These are phyloP conservation scores for Apis laboriosa DNA, from an alignment of 1,140 invertebrate genomes.

Conservation along the genomic window DNA sequence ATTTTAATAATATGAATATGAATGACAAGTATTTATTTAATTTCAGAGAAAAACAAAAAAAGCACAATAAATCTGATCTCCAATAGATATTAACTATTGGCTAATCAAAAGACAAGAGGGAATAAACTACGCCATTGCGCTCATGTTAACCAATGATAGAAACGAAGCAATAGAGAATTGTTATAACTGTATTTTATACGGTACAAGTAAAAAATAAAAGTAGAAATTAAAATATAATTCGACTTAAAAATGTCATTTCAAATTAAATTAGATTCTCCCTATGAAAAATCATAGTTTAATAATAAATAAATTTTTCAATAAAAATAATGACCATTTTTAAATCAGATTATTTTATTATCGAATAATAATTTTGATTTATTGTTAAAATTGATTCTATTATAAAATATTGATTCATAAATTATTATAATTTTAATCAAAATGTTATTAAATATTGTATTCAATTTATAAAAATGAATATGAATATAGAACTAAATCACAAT, in stretches of 20 bases:
- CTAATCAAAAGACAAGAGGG: conserved; percentile 24
- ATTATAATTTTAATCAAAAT: neutral
- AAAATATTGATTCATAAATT: neutral
- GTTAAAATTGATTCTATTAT: no score
- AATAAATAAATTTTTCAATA: neutral
- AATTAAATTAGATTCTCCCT: neutral
- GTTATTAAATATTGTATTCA: neutral
- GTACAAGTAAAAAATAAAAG: neutral
- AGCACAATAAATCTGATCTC: neutral
- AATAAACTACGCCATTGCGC: conserved; percentile 21
- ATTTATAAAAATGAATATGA: neutral
- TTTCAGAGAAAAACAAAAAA: neutral
- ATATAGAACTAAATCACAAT: conserved; percentile 3
- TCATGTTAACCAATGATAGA: neutral
- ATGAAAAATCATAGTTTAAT: neutral
- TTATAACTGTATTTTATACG: conserved; percentile 38
- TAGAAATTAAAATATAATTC: neutral
- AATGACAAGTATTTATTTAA: neutral
- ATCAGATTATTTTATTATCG: neutral
- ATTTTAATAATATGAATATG: neutral
- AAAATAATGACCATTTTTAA: neutral
- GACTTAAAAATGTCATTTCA: conserved; percentile 30
- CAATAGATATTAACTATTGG: conserved; percentile 11
- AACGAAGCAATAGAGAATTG: conserved; percentile 14
- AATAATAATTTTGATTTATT: neutral